Evolutionary conservation across 1,140 invertebrate species (phyloP).

Genomic region (Myzus persicae): DNA sequence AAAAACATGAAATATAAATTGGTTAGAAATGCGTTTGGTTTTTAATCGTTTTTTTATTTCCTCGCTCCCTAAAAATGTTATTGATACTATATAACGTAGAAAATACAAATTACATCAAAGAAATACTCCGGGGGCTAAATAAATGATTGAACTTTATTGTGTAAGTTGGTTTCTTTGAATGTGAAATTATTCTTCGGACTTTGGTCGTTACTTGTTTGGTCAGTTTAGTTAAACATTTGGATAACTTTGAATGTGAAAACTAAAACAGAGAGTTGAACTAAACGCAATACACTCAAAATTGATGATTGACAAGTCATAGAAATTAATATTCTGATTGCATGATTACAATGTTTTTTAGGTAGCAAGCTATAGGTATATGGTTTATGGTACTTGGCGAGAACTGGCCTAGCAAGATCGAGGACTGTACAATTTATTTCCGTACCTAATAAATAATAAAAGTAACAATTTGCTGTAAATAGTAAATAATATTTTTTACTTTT

Average conservation of each 20-base stretch:
- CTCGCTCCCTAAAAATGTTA: background rate
- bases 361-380: no score
- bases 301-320: background rate
- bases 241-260: background rate
- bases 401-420: no score
- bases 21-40: background rate
- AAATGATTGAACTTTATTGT: background rate
- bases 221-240: no score
- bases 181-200: background rate
- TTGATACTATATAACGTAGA: background rate
- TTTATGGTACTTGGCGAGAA: no score
- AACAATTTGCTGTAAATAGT: background rate
- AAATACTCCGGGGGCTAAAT: background rate
- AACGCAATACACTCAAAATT: background rate
- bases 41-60: background rate
- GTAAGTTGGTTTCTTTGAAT: background rate
- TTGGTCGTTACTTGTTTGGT: background rate
- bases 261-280: background rate
- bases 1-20: constrained; percentile 22
- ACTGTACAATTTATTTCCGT: no score
- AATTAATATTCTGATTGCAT: no score
- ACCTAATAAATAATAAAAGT: no score
- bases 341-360: no score
- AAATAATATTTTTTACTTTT: background rate
- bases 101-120: background rate